Conservation (phyloP, 23 tunicate species). For the Styela clava region DNA sequence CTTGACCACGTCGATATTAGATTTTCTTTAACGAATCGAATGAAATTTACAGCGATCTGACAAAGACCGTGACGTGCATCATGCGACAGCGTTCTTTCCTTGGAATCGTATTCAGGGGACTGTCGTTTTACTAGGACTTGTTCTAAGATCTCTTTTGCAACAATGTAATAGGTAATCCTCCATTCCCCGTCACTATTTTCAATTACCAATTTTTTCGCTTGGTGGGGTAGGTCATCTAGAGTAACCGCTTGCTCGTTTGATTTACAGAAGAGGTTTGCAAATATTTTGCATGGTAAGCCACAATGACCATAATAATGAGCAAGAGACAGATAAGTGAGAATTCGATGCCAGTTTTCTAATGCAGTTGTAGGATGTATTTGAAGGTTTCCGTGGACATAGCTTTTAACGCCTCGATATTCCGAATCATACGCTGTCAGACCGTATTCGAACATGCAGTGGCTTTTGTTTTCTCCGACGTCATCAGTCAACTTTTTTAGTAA, state of each 20-base stretch:
- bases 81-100: background rate
- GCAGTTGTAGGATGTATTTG: background rate
- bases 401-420: constrained; percentile 42
- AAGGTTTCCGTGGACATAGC: constrained; percentile 48
- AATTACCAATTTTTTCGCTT: constrained; percentile 34
- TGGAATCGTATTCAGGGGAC: background rate
- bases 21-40: constrained; percentile 25
- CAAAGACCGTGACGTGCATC: constrained; percentile 27
- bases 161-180: constrained; percentile 48
- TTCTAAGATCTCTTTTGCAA: constrained; percentile 61
- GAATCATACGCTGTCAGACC: constrained; percentile 52
- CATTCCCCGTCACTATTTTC: constrained; percentile 22
- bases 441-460: constrained; percentile 39
- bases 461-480: background rate
- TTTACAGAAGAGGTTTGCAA: constrained; percentile 16
- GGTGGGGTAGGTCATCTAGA: constrained; percentile 30
- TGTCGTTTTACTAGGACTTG: constrained; percentile 21
- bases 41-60: constrained; percentile 40
- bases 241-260: background rate
- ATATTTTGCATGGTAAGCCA: constrained; percentile 31
- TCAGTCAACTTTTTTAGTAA: background rate
- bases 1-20: background rate
- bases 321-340: constrained; percentile 30
- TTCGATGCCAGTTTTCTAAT: background rate
- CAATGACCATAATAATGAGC: constrained; percentile 47